phyloP scores from a whole-genome alignment of 2,113 vertebrate species.

The Marmota monax region DNA sequence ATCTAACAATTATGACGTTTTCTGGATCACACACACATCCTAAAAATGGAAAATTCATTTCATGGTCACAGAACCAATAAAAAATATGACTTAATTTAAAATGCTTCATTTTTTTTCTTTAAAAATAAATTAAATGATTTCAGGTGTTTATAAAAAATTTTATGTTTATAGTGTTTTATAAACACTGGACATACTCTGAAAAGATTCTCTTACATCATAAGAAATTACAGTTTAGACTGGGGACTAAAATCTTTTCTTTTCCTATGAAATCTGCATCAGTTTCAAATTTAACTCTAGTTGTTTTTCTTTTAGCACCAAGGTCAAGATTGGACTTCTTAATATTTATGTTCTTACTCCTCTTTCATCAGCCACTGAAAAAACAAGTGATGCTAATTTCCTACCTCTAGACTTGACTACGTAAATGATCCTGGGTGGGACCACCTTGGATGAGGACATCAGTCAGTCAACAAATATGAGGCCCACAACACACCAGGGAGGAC shows the following conservation, averaged over 20 bases:
- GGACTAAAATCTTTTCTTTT: neutral
- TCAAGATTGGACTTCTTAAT: slow-evolving; percentile 52
- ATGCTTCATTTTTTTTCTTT: slow-evolving; percentile 40
- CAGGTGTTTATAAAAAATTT: slow-evolving; percentile 65
- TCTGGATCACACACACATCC: slow-evolving; percentile 55
- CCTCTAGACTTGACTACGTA: neutral
- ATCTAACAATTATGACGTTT: slow-evolving; percentile 59
- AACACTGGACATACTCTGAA: slow-evolving; percentile 34
- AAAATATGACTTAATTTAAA: slow-evolving; percentile 70
- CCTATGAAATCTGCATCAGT: slow-evolving; percentile 50
- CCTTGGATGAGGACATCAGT: neutral
- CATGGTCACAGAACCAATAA: slow-evolving; percentile 68
- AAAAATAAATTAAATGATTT: slow-evolving; percentile 69
- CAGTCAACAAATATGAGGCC: neutral
- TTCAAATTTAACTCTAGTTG: slow-evolving; percentile 55
- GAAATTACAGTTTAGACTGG: neutral
- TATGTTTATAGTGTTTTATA: slow-evolving; percentile 51
- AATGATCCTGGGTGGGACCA: slow-evolving; percentile 35
- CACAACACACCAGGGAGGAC: neutral
- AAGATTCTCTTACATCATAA: slow-evolving; percentile 44
- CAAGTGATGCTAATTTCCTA: neutral
- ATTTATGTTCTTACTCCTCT: slow-evolving; percentile 56
- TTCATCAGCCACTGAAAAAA: slow-evolving; percentile 32
- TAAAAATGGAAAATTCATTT: slow-evolving; percentile 77
- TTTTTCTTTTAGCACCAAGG: slow-evolving; percentile 53